Base-by-base conservation (phyloP, 2,113 vertebrate species). In the Atrichornis clamosus region DNA sequence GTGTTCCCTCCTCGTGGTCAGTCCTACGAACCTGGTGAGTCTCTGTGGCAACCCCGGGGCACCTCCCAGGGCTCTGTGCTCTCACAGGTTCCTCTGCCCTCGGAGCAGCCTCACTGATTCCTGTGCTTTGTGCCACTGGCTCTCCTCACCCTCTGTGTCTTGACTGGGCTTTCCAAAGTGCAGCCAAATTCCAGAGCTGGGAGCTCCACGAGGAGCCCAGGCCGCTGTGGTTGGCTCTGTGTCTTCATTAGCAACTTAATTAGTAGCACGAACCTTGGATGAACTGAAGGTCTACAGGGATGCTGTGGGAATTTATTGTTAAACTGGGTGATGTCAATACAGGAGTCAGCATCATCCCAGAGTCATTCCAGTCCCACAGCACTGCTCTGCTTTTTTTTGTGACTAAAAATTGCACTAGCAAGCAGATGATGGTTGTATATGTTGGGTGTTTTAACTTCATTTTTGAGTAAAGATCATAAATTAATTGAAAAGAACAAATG, bases 11-110 rank as follows among this genome's bases (percentile, higher is more conserved):
- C 83, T 53, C 22, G n/a, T 6, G 2, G 47, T 52, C 14, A 13
- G 47, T 37, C 18, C 3, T 8, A 82, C 1, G 22, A 82, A 50
- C 53, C 93, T 82, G 13, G 56, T 16, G 91, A 91, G 78, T 92
- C 94, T 93, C 96, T 95, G n/a, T 93, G 94, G 86, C 95, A 95
- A 82, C 84, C 83, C 86, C 32, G 3, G 75, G 88, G 83, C 92
- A 69, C 49, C 87, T 82, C 75, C 16, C 41, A 19, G 75, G 88
- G 67, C 75, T 56, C 21, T 24, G 82, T 30, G 70, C 62, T 2
- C 85, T 69, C 4, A 3, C 26, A 65, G 94, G 56, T 22, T 30
- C 77, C 44, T 39, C 58, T 91, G 64, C 85, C 49, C 78, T 22
- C 14, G 5, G 59, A 89, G 30, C 22, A 33, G 16, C 78, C 85